Conservation (phyloP, 2,797 vertebrate genomes). For the Tauraco hartlaubi region DNA sequence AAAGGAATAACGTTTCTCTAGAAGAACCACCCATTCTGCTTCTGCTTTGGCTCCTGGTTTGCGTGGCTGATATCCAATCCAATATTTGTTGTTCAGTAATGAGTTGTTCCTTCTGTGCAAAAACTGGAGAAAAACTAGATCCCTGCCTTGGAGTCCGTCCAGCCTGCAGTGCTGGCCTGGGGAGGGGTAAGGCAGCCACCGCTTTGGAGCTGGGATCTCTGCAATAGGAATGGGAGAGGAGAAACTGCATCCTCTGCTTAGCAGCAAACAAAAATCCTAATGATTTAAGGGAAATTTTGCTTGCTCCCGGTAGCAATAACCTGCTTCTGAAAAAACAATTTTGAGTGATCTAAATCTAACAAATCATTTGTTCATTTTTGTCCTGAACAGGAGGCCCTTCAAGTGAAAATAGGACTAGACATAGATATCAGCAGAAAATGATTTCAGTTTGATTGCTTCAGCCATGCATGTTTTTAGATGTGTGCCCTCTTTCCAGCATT, state of each 20-base stretch:
- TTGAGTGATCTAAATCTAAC: neutral
- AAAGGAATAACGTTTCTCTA: neutral
- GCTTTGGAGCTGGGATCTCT: neutral
- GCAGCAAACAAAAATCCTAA: neutral
- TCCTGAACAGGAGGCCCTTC: neutral
- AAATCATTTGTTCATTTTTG: neutral
- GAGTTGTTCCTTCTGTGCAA: neutral
- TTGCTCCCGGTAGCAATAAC: neutral
- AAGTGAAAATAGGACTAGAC: neutral
- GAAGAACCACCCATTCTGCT: neutral
- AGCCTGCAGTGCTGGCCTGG: neutral
- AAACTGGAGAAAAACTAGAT: neutral
- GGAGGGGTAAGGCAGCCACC: neutral
- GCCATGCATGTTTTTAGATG: neutral
- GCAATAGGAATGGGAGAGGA: neutral
- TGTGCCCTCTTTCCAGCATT: neutral
- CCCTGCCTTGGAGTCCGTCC: neutral
- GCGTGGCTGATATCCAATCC: neutral
- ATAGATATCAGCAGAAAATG: neutral
- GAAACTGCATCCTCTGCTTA: neutral
- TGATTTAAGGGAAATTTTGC: neutral
- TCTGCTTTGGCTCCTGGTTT: neutral
- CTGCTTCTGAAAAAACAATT: neutral
- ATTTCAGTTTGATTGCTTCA: neutral
- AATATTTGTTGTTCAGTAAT: neutral